These are phyloP conservation scores for Scomber japonicus DNA, from an alignment of 2,113 vertebrate species.

Conservation along the genomic window DNA sequence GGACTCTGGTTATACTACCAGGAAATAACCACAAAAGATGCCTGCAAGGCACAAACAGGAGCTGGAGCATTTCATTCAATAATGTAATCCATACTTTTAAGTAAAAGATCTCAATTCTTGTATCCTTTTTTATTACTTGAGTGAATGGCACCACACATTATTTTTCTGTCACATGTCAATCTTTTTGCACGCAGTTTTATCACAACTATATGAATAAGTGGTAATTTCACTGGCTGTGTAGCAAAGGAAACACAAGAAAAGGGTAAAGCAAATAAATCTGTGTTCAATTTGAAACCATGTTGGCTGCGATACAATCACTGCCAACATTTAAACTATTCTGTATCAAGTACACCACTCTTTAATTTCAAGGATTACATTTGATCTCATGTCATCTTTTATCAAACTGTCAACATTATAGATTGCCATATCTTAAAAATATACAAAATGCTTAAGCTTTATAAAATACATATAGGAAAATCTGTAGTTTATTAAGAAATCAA, in stretches of 20 bases:
- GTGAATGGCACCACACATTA: slow-evolving; percentile 67
- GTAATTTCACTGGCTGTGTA: slow-evolving; percentile 51
- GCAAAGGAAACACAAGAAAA: slow-evolving; percentile 39
- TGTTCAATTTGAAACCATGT: slow-evolving; percentile 12
- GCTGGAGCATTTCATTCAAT: slow-evolving; percentile 88
- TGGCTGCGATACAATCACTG: background rate
- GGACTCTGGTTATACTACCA: slow-evolving; percentile 68
- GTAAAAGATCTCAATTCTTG: slow-evolving; percentile 80
- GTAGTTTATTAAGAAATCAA: slow-evolving; percentile 1
- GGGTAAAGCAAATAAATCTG: background rate
- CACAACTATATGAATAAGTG: slow-evolving; percentile 54
- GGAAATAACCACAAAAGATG: slow-evolving; percentile 84
- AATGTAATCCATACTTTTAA: slow-evolving; percentile 86
- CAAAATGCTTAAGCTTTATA: background rate
- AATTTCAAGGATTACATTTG: background rate
- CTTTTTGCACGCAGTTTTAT: slow-evolving; percentile 62
- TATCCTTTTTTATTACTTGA: slow-evolving; percentile 82
- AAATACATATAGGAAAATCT: slow-evolving; percentile 5
- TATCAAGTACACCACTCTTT: too few species aligned
- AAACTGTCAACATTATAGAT: background rate
- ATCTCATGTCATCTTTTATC: background rate
- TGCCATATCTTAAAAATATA: background rate
- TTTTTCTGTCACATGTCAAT: slow-evolving; percentile 74
- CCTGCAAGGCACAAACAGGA: slow-evolving; percentile 85
- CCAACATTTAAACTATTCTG: background rate